Percentiles rank a stretch among this genome's conserved stretches.
Conservation (phyloP, 2,888 invertebrate species). For the Ophioninae sp. region DNA sequence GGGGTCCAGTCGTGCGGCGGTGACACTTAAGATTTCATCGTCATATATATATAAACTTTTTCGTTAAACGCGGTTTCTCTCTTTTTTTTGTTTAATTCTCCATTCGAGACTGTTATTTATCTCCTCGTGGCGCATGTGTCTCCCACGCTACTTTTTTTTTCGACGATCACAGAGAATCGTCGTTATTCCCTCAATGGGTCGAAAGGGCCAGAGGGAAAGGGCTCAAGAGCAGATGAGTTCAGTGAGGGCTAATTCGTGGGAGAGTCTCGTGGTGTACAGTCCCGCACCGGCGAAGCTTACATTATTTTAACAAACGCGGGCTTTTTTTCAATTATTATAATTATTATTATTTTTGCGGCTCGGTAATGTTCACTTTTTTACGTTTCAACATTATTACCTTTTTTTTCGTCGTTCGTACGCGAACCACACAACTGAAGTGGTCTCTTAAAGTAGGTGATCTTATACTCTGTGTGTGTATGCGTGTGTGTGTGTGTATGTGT, state of each 20-base stretch:
- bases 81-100: slow-evolving; percentile 20
- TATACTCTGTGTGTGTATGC: slow-evolving; percentile 20
- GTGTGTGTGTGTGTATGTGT: slow-evolving; percentile 6
- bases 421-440: slow-evolving; percentile 58
- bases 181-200: background rate
- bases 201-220: background rate
- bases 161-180: background rate
- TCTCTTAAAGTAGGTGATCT: slow-evolving; percentile 40
- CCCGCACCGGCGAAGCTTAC: slow-evolving; percentile 38
- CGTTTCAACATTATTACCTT: slow-evolving; percentile 32
- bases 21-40: slow-evolving; percentile 53
- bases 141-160: background rate
- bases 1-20: slow-evolving; percentile 60
- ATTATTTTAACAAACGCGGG: slow-evolving; percentile 28
- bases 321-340: slow-evolving; percentile 28
- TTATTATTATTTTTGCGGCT: slow-evolving; percentile 51
- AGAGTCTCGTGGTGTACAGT: slow-evolving; percentile 29
- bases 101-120: background rate
- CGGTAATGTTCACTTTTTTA: slow-evolving; percentile 55
- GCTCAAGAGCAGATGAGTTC: background rate
- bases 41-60: slow-evolving; percentile 20
- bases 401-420: slow-evolving; percentile 55
- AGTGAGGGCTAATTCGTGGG: slow-evolving; percentile 1
- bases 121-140: background rate
- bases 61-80: slow-evolving; percentile 22